A percentile compares a stretch with the other conserved stretches of the same genome.
Conservation (phyloP, 2,113 vertebrate genomes). For the Drymodes brunneopygia region DNA sequence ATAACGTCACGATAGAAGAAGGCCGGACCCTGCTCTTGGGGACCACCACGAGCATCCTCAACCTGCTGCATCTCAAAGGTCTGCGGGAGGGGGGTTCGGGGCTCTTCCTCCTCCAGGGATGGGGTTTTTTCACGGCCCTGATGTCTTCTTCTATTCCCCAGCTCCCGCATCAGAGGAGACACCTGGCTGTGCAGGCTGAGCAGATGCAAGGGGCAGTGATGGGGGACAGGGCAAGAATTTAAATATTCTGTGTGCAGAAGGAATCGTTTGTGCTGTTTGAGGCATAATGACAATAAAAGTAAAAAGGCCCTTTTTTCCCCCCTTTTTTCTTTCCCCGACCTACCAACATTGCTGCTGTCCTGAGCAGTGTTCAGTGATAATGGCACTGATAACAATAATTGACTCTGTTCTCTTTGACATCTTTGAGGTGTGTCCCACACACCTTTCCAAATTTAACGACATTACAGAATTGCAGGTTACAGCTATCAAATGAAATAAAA, state of each 20-base stretch:
- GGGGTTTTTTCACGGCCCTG: background rate
- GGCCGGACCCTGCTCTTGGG: constrained; percentile 60
- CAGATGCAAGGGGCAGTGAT: background rate
- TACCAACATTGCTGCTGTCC: background rate
- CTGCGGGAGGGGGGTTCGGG: background rate
- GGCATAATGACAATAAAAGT: background rate
- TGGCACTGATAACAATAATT: background rate
- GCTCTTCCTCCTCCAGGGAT: background rate
- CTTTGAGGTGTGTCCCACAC: background rate
- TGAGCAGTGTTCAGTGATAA: background rate
- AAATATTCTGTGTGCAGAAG: background rate
- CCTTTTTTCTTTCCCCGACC: background rate
- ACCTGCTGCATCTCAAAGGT: constrained; percentile 74
- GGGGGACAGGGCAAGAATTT: background rate
- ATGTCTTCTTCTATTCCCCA: background rate
- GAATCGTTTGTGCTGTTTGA: background rate
- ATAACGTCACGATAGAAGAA: constrained; percentile 75
- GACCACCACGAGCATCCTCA: constrained; percentile 49
- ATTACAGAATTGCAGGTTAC: background rate
- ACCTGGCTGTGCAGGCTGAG: background rate
- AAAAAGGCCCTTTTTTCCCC: background rate
- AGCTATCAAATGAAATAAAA: background rate
- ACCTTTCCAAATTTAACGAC: background rate
- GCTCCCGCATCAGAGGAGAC: background rate
- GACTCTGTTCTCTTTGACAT: background rate